Evolutionary conservation across 2,888 invertebrate species (phyloP).

Genomic region (Hirtodrosophila cameraria): DNA sequence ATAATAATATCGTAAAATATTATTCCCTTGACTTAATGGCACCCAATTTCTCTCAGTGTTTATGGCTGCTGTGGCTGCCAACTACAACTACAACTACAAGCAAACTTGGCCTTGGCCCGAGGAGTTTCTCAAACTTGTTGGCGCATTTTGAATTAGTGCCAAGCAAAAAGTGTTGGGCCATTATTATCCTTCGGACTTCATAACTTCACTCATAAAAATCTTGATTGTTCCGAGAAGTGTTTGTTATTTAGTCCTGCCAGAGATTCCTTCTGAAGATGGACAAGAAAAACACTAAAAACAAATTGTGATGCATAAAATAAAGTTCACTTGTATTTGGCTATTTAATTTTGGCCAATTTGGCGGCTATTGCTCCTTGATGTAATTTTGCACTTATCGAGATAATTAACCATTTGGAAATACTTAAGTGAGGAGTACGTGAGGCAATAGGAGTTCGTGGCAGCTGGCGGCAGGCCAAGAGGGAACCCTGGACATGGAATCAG

Average conservation of each 20-base stretch:
- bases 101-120: constrained; percentile 52
- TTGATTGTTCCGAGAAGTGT: constrained; percentile 50
- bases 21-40: constrained; percentile 57
- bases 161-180: constrained; percentile 83
- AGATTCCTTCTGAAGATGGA: constrained; percentile 5
- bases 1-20: constrained; percentile 54
- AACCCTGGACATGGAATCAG: background rate
- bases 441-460: constrained; percentile 30
- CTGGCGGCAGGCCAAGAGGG: constrained; percentile 31
- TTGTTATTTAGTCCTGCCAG: background rate
- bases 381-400: constrained; percentile 67
- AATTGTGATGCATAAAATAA: constrained; percentile 50
- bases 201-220: constrained; percentile 74
- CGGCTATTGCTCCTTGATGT: constrained; percentile 30
- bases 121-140: constrained; percentile 45
- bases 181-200: constrained; percentile 83
- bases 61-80: constrained; percentile 20
- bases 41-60: constrained; percentile 47
- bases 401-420: constrained; percentile 63
- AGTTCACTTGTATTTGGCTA: constrained; percentile 9
- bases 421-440: constrained; percentile 49
- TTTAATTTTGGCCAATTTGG: constrained; percentile 15
- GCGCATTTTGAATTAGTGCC: constrained; percentile 80
- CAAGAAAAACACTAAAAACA: constrained; percentile 20
- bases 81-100: constrained; percentile 14